phyloP scores from a whole-genome alignment of 2,888 invertebrate genomes.

The Corbicula japonica region DNA sequence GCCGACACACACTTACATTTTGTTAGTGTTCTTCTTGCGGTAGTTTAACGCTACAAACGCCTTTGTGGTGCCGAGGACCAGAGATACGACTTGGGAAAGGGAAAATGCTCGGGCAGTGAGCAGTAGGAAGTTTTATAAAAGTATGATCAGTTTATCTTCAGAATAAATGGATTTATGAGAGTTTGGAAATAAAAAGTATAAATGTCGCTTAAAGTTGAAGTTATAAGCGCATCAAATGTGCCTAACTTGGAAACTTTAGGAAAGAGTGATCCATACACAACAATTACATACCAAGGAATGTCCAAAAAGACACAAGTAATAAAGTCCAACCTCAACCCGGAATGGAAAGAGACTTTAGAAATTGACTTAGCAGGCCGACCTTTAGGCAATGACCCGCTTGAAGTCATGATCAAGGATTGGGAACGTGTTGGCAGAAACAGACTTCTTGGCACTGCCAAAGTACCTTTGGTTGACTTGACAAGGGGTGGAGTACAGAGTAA shows the following conservation, averaged over 20 bases:
- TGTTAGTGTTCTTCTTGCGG: too few relatives aligned
- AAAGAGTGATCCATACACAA: conserved; percentile 86
- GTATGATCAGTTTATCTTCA: too few relatives aligned
- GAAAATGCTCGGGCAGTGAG: too few relatives aligned
- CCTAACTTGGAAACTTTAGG: conserved; percentile 87
- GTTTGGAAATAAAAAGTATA: background rate
- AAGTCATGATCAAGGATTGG: conserved; percentile 86
- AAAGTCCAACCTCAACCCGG: conserved; percentile 85
- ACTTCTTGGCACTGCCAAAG: conserved; percentile 83
- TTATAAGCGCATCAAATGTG: conserved; percentile 85
- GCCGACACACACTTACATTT: too few relatives aligned
- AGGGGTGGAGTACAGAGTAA: conserved; percentile 79
- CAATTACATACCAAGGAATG: conserved; percentile 84
- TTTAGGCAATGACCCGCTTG: conserved; percentile 83
- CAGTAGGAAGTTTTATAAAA: too few relatives aligned
- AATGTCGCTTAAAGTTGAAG: conserved; percentile 81
- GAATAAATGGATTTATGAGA: conserved; percentile 28
- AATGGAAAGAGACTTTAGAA: conserved; percentile 86
- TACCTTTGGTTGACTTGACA: conserved; percentile 83
- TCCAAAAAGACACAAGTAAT: conserved; percentile 84
- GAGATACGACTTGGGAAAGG: too few relatives aligned
- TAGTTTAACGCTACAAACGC: too few relatives aligned
- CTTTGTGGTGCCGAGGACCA: too few relatives aligned
- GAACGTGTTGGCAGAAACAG: conserved; percentile 87
- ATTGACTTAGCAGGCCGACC: conserved; percentile 85